These are phyloP conservation scores for Gandaritis pyraliata DNA, from an alignment of 2,888 invertebrate species.

Conservation along the genomic window DNA sequence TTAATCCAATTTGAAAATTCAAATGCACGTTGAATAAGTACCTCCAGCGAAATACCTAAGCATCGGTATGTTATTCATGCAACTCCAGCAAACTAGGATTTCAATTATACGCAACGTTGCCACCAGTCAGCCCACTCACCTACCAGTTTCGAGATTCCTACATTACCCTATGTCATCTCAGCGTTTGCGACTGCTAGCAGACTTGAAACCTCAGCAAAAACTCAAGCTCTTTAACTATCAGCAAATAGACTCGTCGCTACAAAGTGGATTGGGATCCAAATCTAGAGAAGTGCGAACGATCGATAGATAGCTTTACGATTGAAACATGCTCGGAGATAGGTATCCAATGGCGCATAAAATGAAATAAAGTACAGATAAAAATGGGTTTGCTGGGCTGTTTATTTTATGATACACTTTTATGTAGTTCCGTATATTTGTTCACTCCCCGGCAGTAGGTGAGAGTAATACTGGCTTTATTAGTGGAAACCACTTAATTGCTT, in stretches of 20 bases:
- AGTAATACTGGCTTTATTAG: slow-evolving; percentile 22
- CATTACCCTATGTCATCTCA: slow-evolving; percentile 34
- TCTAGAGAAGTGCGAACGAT: slow-evolving; percentile 46
- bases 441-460: slow-evolving; percentile 21
- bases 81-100: slow-evolving; percentile 34
- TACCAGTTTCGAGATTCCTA: slow-evolving; percentile 33
- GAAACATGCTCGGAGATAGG: slow-evolving; percentile 45
- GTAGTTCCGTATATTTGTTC: slow-evolving; percentile 35
- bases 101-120: slow-evolving; percentile 40
- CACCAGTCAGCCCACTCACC: slow-evolving; percentile 34
- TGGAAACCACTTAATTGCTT: slow-evolving; percentile 15
- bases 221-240: slow-evolving; percentile 26
- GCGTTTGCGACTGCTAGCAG: slow-evolving; percentile 20
- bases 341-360: slow-evolving; percentile 52
- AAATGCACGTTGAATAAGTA: slow-evolving; percentile 27
- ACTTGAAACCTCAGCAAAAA: slow-evolving; percentile 35
- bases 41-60: slow-evolving; percentile 21
- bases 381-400: slow-evolving; percentile 39
- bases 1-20: slow-evolving; percentile 28
- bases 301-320: slow-evolving; percentile 50
- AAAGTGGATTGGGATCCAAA: slow-evolving; percentile 43
- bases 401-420: slow-evolving; percentile 40
- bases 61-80: slow-evolving; percentile 28
- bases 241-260: slow-evolving; percentile 42
- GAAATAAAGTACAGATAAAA: slow-evolving; percentile 45